Percentiles rank a stretch among this genome's conserved stretches.
Conservation (phyloP, 2,113 vertebrate species). For the Junco hyemalis region DNA sequence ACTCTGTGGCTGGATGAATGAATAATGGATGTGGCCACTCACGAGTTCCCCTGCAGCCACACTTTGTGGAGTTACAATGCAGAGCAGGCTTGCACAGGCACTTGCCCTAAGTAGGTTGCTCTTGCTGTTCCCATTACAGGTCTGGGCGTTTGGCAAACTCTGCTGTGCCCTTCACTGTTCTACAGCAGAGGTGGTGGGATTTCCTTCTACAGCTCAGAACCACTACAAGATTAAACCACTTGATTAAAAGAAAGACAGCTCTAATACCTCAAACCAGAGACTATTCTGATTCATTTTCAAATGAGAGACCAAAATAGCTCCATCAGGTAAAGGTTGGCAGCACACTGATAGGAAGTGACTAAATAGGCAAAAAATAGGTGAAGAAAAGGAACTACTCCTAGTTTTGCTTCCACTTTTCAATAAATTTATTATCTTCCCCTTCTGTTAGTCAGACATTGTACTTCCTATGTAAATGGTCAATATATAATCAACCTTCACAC, state of each 20-base stretch:
- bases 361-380: background rate
- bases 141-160: background rate
- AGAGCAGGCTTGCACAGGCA: background rate
- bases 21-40: background rate
- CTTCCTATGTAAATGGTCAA: background rate
- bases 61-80: background rate
- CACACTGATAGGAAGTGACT: background rate
- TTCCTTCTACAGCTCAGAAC: background rate
- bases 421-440: background rate
- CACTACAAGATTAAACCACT: background rate
- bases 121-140: background rate
- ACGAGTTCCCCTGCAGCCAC: background rate
- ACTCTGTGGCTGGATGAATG: background rate
- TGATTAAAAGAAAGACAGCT: background rate
- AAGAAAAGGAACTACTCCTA: conserved; percentile 13
- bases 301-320: background rate
- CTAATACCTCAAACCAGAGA: background rate
- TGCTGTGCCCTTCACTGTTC: background rate
- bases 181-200: background rate
- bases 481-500: background rate
- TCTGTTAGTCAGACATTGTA: background rate
- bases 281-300: background rate
- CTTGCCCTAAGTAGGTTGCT: background rate
- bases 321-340: background rate
- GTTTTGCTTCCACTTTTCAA: conserved; percentile 13